Conservation (phyloP, 2,797 vertebrate genomes). For the Cirrhinus mrigala region DNA sequence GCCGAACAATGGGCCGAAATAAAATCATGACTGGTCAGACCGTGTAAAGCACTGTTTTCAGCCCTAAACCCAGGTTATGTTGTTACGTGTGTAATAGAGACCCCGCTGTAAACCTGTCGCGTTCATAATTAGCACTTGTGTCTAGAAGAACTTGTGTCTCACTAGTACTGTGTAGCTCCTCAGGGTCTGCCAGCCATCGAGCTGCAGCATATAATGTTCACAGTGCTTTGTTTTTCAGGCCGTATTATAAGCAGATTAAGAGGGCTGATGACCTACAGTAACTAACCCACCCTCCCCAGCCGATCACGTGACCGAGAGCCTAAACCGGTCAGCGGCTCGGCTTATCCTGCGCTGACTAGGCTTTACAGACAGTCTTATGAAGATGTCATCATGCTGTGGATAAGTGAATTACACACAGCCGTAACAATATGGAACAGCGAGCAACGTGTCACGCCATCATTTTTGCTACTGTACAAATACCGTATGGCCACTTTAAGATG, state of each 20-base stretch:
- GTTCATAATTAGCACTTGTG: too few species aligned
- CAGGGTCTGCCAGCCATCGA: background rate
- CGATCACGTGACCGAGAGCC: background rate
- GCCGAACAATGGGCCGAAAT: background rate
- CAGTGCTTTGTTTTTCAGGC: slow-evolving; percentile 9
- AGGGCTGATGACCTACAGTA: slow-evolving; percentile 10
- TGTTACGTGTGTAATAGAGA: background rate
- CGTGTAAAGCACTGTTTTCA: background rate
- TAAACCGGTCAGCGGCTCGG: background rate
- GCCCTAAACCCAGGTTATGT: background rate
- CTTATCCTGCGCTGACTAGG: background rate
- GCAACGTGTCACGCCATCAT: too few species aligned
- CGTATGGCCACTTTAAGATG: background rate
- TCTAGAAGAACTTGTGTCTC: background rate
- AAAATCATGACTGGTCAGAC: background rate
- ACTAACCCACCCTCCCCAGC: background rate
- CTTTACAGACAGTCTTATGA: background rate
- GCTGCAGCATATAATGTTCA: background rate
- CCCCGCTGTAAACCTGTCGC: background rate
- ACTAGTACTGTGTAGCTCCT: background rate
- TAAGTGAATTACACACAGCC: background rate
- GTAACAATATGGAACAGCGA: background rate
- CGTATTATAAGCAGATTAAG: slow-evolving; percentile 42
- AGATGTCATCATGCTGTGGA: background rate
- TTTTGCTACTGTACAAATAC: background rate